phyloP scores from a whole-genome alignment of 2,113 vertebrate genomes.

The Catharus bicknelli region DNA sequence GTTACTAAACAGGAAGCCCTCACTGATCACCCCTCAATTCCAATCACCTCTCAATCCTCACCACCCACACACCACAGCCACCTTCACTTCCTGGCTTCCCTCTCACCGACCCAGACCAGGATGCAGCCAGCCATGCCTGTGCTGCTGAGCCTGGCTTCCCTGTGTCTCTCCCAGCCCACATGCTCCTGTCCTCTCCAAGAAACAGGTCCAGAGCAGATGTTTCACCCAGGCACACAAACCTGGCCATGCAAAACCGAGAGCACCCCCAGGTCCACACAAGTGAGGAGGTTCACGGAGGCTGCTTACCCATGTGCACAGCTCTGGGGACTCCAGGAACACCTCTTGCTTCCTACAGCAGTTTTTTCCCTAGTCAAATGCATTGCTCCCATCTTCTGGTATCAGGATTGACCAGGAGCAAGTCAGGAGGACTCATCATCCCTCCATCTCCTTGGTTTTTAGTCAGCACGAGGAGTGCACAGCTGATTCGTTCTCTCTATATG shows the following conservation, averaged over 20 bases:
- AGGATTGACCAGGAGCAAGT: not conserved
- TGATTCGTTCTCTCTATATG: not conserved
- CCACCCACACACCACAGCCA: not conserved
- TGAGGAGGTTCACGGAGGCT: not conserved
- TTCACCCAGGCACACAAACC: not conserved
- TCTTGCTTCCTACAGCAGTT: not conserved
- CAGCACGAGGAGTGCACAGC: not conserved
- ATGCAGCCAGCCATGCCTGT: not conserved
- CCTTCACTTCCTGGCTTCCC: not conserved
- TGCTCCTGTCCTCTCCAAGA: not conserved
- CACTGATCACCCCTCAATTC: not conserved
- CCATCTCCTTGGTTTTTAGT: not conserved
- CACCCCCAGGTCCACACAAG: not conserved
- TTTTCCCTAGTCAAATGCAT: not conserved
- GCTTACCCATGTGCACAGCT: not conserved
- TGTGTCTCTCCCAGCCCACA: accelerated
- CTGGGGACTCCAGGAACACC: not conserved
- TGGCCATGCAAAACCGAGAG: not conserved
- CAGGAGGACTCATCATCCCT: not conserved
- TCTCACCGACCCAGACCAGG: accelerated
- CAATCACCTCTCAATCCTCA: not conserved
- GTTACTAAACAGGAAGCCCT: not conserved
- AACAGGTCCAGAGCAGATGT: accelerated
- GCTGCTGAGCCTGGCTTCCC: not conserved
- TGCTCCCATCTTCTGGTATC: not conserved